Base-by-base conservation (phyloP, 2,888 invertebrate species). In the Plebejus anna region DNA sequence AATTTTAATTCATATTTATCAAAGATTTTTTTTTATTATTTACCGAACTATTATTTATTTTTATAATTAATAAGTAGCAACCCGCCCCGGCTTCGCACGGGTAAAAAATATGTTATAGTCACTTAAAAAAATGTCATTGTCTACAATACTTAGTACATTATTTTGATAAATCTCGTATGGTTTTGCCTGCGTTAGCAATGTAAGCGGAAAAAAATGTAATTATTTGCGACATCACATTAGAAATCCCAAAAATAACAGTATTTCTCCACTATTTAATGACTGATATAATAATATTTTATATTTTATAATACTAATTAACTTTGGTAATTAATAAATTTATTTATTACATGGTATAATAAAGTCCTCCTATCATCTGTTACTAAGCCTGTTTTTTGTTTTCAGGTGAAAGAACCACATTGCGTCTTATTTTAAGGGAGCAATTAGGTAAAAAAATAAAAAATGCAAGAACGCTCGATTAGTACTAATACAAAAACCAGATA, bases 141-240 rank as follows among this genome's bases (percentile, higher is more conserved):
- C 9, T 71, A 32, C 36, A 71, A 71, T 71, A 71, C 71, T 36
- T 22, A 71, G 71, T 71, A 71, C 71, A 71, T 71, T 71, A 71
- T 71, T 71, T 71, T 71, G 71, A 71, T 71, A 28, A 71, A 71
- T 36, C 71, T 71, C 71, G 42, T 71, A 71, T 9, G 42, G 71
- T 71, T 71, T 16, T 36, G 71, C 28, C 36, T 71, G 71, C 71
- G 71, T 71, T 71, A 16, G 71, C 71, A 71, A 32, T 71, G 71
- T 71, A 71, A 71, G 71, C 71, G 71, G 16, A 38, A 71, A 71
- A 71, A 71, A 13, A 7, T 71, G 42, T 42, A 42, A 42, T 42
- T 42, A 42, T 42, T 42, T 42, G 42, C 9, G 42, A 42, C 42
- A 42, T 42, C 71, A 32, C 71, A 32, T 71, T 71, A 28, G 32